Conservation (phyloP, 2,797 vertebrate genomes). For the Erethizon dorsatum region DNA sequence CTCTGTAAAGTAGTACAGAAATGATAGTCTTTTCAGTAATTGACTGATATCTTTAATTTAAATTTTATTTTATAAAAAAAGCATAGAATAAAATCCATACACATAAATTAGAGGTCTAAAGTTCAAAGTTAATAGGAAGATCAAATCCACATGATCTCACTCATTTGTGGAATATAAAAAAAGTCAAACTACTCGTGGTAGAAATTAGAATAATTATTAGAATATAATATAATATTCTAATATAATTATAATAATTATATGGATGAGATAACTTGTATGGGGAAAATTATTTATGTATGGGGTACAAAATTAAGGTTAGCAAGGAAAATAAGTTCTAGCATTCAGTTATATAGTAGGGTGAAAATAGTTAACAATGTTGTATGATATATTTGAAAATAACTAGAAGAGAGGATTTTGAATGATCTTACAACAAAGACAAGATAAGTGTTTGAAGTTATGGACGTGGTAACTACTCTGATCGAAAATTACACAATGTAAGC, state of each 20-base stretch:
- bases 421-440: background rate
- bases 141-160: background rate
- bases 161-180: background rate
- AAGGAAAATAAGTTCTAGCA: background rate
- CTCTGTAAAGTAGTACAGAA: background rate
- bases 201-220: background rate
- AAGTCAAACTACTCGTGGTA: background rate
- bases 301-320: background rate
- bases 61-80: background rate
- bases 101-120: background rate
- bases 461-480: background rate
- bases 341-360: background rate
- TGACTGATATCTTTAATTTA: background rate
- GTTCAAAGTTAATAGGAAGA: background rate
- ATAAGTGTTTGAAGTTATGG: background rate
- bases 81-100: background rate
- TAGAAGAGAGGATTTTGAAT: background rate
- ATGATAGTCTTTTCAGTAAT: background rate
- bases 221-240: too few relatives aligned
- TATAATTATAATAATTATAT: background rate
- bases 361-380: background rate
- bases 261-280: fast-evolving
- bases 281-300: too few relatives aligned
- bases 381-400: background rate
- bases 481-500: background rate